Evolutionary conservation across 1,140 invertebrate species (phyloP), one percentile per base, ranked within the genome.

Genomic region (Apolygus lucorum): DNA sequence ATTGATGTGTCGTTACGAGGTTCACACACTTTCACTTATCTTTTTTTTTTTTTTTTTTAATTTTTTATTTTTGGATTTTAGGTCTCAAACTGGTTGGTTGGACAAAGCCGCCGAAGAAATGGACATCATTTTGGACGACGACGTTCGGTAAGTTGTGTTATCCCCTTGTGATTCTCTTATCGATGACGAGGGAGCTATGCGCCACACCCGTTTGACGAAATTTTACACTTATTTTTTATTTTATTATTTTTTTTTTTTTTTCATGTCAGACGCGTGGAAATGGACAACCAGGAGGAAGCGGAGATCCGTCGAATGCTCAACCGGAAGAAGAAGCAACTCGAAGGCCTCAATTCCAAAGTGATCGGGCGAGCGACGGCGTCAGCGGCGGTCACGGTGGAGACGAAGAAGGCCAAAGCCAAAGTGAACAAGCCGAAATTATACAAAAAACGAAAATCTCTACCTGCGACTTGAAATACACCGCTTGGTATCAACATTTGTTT

Each of bases 91-190:
- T 71, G 87, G 88, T 52, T 98, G 95, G 94, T 82, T 93, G 73
- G 85, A 88, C 72, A 91, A 90, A 78, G 87, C 88, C 2, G 89
- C 88, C 0, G 83, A 89, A 73, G 92, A 96, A 71, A 90, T 93
- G 85, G 94, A 96, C 78, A 85, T 97, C 69, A 82, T 93, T 54
- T 78, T 95, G 11, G 91, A 94, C 74, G 88, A 92, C 63, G 83
- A 86, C 71, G 82, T 59, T 22, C 8, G 22, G 54, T 59, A 59
- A 59, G 34, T 42, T 42, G 17, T 8, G 4, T 42, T 8, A 42
- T 8, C 17, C 34, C 34, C 34, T 4, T 42, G 17, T 8, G 4
- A 4, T 42, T 17, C 4, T 42, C 34, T 42, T 17, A 8, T 42
- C 17, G 4, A 8, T 42, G 34, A 4, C 17, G 4, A 42, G 4